Conservation (phyloP, 2,888 invertebrate species). For the Eubasilissa splendida region DNA sequence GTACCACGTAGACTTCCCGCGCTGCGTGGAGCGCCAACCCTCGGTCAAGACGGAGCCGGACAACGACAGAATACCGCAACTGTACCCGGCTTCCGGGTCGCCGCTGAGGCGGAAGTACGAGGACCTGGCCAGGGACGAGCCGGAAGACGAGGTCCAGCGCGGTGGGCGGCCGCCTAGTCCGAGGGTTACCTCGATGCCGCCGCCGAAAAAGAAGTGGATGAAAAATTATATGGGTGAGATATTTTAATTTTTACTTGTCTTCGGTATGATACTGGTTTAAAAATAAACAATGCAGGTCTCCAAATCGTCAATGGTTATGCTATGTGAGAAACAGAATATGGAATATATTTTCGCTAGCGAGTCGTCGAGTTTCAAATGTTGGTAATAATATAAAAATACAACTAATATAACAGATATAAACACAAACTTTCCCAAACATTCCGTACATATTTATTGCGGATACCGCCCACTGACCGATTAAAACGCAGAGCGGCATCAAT, state of each 20-base stretch:
- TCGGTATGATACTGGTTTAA: neutral
- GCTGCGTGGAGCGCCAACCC: neutral
- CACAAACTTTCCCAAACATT: too few species aligned
- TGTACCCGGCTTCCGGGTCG: neutral
- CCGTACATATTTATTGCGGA: too few species aligned
- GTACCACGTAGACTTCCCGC: slow-evolving; percentile 13
- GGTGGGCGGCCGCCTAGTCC: slow-evolving; percentile 61
- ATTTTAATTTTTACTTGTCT: neutral
- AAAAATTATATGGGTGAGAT: slow-evolving; percentile 77
- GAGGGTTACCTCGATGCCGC: slow-evolving; percentile 63
- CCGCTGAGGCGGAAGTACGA: slow-evolving; percentile 59
- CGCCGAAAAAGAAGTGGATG: slow-evolving; percentile 85
- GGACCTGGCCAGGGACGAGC: slow-evolving; percentile 48
- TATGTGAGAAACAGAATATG: too few species aligned
- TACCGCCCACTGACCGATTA: too few species aligned
- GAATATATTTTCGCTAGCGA: too few species aligned
- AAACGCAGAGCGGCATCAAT: too few species aligned
- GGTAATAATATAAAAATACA: too few species aligned
- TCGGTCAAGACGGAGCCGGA: neutral
- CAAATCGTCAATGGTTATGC: too few species aligned
- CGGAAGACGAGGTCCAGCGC: neutral
- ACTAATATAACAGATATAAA: too few species aligned
- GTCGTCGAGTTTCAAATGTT: too few species aligned
- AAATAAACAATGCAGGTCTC: neutral
- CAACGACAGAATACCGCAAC: neutral